Percentiles rank a stretch among this genome's conserved stretches.
Evolutionary conservation across 2,888 invertebrate species (phyloP).

Genomic region (Seira ritae): DNA sequence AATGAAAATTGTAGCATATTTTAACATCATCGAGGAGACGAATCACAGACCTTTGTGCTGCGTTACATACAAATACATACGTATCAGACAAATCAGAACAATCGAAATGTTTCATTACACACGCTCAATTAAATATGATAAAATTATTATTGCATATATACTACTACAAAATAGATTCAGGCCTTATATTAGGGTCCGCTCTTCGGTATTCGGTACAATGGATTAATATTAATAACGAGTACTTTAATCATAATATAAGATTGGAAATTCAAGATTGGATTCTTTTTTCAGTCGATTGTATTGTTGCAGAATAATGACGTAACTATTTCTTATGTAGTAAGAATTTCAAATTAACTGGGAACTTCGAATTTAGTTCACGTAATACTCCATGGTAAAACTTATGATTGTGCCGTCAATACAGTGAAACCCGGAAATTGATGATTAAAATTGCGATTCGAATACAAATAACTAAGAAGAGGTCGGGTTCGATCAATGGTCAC

Average conservation of each 20-base stretch:
- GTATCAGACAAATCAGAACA: slow-evolving; percentile 26
- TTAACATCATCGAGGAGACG: slow-evolving; percentile 21
- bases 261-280: slow-evolving; percentile 5
- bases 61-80: slow-evolving; percentile 38
- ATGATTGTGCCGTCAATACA: slow-evolving; percentile 15
- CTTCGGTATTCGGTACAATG: slow-evolving; percentile 30
- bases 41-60: slow-evolving; percentile 65
- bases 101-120: background rate
- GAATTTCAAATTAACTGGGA: background rate
- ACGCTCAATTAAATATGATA: background rate
- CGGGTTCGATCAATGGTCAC: too few species aligned
- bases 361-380: background rate
- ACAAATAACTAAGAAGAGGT: too few species aligned
- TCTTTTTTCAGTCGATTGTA: slow-evolving; percentile 27
- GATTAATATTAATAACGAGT: slow-evolving; percentile 6
- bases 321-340: background rate
- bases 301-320: background rate
- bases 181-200: slow-evolving; percentile 12
- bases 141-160: slow-evolving; percentile 5
- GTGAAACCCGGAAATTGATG: too few species aligned
- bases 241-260: slow-evolving; percentile 17
- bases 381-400: background rate
- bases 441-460: too few species aligned
- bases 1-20: background rate
- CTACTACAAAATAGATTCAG: slow-evolving; percentile 50